A percentile compares a stretch with the other conserved stretches of the same genome.
These are phyloP conservation scores for Drosophila kikkawai DNA, from an alignment of 1,140 invertebrate species.

Conservation along the genomic window DNA sequence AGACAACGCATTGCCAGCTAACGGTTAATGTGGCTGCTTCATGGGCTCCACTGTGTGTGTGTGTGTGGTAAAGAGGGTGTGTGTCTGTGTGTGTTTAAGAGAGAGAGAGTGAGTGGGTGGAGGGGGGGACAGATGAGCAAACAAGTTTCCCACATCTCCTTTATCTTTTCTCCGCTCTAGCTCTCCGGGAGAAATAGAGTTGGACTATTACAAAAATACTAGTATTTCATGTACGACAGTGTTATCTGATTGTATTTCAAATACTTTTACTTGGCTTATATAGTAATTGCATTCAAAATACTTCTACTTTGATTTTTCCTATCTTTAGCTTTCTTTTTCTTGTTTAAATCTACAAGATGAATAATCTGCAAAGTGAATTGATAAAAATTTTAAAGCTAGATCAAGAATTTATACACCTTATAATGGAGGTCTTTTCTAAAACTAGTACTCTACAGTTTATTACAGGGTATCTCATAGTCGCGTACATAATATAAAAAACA, in stretches of 20 bases:
- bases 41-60: slow-evolving; percentile 11
- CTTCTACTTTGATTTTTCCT: neutral
- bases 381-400: too few relatives aligned
- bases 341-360: too few relatives aligned
- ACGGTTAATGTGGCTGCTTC: slow-evolving; percentile 55
- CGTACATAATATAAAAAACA: neutral
- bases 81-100: slow-evolving; percentile 15
- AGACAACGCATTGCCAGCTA: slow-evolving; percentile 51
- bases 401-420: too few relatives aligned
- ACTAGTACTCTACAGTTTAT: neutral
- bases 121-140: slow-evolving; percentile 24
- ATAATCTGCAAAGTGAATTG: too few relatives aligned
- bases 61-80: slow-evolving; percentile 10
- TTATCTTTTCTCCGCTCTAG: slow-evolving; percentile 19
- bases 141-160: slow-evolving; percentile 45
- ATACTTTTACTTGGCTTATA: slow-evolving; percentile 2
- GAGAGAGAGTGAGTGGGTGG: slow-evolving; percentile 13
- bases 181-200: slow-evolving; percentile 7
- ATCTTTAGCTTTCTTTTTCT: neutral
- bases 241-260: neutral
- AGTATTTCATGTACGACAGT: neutral
- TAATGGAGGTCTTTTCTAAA: too few relatives aligned
- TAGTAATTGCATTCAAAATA: neutral
- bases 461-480: slow-evolving; percentile 3
- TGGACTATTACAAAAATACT: neutral